phyloP scores from a whole-genome alignment of 2,888 invertebrate species.

The Eulithis prunata region DNA sequence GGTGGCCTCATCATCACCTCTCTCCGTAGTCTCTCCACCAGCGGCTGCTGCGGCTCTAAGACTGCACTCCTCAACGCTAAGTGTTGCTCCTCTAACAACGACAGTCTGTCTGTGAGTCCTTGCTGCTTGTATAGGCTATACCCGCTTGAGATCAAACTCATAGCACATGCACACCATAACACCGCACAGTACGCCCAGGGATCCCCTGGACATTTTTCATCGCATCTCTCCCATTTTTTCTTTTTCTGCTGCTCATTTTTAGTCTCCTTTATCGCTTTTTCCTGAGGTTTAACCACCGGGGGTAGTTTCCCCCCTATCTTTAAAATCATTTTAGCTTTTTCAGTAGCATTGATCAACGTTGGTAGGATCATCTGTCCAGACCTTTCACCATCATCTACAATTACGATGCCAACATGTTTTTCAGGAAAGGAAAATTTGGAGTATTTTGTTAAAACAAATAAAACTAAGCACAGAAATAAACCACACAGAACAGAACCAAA shows the following conservation, averaged over 20 bases:
- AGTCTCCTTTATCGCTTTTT: slow-evolving; percentile 55
- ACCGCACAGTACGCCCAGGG: slow-evolving; percentile 79
- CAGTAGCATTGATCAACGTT: slow-evolving; percentile 36
- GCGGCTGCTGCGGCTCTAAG: slow-evolving; percentile 79
- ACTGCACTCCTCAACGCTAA: slow-evolving; percentile 79
- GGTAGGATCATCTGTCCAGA: slow-evolving; percentile 51
- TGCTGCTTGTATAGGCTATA: slow-evolving; percentile 85
- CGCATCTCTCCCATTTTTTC: slow-evolving; percentile 69
- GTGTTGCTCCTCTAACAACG: slow-evolving; percentile 84
- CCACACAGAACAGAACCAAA: slow-evolving; percentile 28
- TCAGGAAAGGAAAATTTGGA: background rate
- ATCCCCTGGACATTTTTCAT: slow-evolving; percentile 69
- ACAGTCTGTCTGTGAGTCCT: slow-evolving; percentile 79
- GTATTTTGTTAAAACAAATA: slow-evolving; percentile 5
- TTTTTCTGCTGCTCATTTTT: slow-evolving; percentile 62
- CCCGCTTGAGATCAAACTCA: slow-evolving; percentile 86
- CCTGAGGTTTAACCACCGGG: slow-evolving; percentile 53
- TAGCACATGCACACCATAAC: slow-evolving; percentile 87
- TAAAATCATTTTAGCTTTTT: slow-evolving; percentile 67
- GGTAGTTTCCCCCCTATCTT: slow-evolving; percentile 74
- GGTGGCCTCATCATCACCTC: slow-evolving; percentile 76
- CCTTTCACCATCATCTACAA: slow-evolving; percentile 35
- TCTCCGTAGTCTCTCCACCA: slow-evolving; percentile 82
- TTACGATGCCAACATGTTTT: slow-evolving; percentile 23
- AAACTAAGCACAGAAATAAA: slow-evolving; percentile 31